Evolutionary conservation across 1,140 invertebrate species (phyloP), one percentile per base, ranked within the genome.

Genomic region (Drosophila grimshawi): DNA sequence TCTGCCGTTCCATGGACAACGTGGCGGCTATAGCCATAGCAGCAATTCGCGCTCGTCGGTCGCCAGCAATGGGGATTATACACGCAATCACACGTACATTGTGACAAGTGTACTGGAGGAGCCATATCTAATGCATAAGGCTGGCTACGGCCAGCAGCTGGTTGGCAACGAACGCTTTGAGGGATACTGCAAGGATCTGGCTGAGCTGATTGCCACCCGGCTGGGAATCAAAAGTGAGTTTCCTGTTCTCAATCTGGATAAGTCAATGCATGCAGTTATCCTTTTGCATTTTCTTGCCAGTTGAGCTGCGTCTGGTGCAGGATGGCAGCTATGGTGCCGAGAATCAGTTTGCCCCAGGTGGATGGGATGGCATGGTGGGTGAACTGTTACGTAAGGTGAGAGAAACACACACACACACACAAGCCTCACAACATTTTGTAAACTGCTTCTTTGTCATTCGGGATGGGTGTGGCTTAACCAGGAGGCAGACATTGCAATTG

Each of bases 401-500:
- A 45, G n/a, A 49, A 11, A 48, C 30, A 5, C 33, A 56, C 8
- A 52, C 37, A 59, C 7, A 19, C 8, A 29, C 11, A 49, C 39
- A 55, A 11, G 37, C 37, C 46, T 75, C 41, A 10, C 43, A 63
- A 63, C 63, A 45, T 41, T 61, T 61, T 80, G 62, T 55, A 41
- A 52, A 32, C 3, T 52, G 11, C 7, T 8, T 63, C 10, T 7
- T 74, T 63, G 39, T 64, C 37, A 49, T 30, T 43, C 19, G 19
- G 19, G 19, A 19, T 19, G 19, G 19, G 19, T 19, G 19, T 30
- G 46, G 53, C 57, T 67, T 41, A 93, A 92, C 62, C 93, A 99
- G 97, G 97, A 98, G 94, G 98, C 98, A 0, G 98, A 99, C 92
- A 95, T 99, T 74, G 97, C 98, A 1, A 97, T 99, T 33, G 98